phyloP scores from a whole-genome alignment of 2,113 vertebrate genomes.

The Trichomycterus rosablanca region DNA sequence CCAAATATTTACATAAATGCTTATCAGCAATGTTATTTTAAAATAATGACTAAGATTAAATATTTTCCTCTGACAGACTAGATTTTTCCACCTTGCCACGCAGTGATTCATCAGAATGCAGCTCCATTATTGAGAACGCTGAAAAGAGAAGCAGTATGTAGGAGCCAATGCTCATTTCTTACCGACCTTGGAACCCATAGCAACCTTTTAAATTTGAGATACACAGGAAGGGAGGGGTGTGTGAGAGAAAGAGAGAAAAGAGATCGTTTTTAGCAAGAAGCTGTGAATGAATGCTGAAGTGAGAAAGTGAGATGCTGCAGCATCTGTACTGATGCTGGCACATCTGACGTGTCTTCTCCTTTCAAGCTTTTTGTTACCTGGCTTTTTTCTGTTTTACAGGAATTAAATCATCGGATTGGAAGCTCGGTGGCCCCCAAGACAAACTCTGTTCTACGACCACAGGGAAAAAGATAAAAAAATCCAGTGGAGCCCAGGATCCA shows the following conservation, averaged over 20 bases:
- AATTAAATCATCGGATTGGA: conserved; percentile 54
- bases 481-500: conserved; percentile 34
- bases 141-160: conserved; percentile 33
- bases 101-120: conserved; percentile 17
- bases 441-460: conserved; percentile 55
- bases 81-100: not conserved
- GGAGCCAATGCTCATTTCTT: conserved; percentile 40
- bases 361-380: conserved; percentile 30
- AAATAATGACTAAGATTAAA: too few species aligned
- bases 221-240: conserved; percentile 20
- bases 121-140: conserved; percentile 38
- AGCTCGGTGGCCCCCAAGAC: conserved; percentile 54
- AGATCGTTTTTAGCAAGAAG: conserved; percentile 22
- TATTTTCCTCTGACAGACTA: too few species aligned
- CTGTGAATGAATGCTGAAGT: conserved; percentile 26
- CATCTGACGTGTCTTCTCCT: conserved; percentile 27
- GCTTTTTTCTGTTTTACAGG: conserved; percentile 61
- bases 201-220: conserved; percentile 53
- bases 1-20: too few species aligned
- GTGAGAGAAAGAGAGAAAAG: not conserved
- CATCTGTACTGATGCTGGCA: conserved; percentile 46
- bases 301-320: conserved; percentile 37
- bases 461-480: conserved; percentile 59
- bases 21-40: too few species aligned
- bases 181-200: conserved; percentile 57